Conservation (phyloP, 2,113 vertebrate genomes). For the Chloroceryle aenea region DNA sequence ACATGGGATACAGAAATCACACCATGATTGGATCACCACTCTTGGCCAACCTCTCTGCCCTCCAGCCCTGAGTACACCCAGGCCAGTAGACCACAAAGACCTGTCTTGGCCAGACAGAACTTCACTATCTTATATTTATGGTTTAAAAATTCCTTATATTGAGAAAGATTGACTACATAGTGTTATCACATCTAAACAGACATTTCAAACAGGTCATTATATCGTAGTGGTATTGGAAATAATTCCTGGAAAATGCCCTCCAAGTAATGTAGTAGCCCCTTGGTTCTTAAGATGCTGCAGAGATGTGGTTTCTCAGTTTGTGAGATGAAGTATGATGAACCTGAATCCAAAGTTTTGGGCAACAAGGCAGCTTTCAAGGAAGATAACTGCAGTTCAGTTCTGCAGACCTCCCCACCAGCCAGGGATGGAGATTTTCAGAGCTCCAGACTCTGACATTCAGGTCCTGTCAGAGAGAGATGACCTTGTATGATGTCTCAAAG, state of each 20-base stretch:
- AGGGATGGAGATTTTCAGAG: not conserved
- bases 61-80: accelerated
- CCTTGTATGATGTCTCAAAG: not conserved
- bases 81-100: not conserved
- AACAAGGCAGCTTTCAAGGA: not conserved
- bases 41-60: not conserved
- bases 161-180: not conserved
- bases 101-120: not conserved
- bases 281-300: not conserved
- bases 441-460: not conserved
- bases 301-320: not conserved
- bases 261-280: accelerated
- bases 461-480: not conserved
- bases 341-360: not conserved
- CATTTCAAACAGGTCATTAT: not conserved
- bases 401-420: not conserved
- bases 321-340: not conserved
- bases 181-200: not conserved
- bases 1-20: accelerated
- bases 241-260: not conserved
- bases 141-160: not conserved
- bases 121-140: too few species aligned
- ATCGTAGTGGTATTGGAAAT: not conserved
- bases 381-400: not conserved
- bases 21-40: accelerated